Conservation (phyloP, 2,113 vertebrate species). For the Agelaius phoeniceus region DNA sequence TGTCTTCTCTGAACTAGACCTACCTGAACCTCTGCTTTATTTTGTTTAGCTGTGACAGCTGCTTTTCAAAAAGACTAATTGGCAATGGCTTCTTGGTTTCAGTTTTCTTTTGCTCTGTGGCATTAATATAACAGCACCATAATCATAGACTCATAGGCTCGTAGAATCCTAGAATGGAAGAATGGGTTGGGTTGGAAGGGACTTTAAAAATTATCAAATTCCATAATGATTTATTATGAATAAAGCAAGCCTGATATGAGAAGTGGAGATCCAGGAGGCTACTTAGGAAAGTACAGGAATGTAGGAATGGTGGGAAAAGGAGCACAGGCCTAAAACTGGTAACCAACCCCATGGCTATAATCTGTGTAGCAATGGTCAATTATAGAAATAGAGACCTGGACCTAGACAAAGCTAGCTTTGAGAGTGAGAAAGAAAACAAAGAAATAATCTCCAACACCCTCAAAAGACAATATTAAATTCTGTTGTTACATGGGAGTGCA, state of each 20-base stretch:
- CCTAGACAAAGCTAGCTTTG: not conserved
- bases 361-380: not conserved
- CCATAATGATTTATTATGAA: too few species aligned
- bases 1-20: not conserved
- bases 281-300: not conserved
- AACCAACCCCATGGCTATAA: not conserved
- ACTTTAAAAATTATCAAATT: not conserved
- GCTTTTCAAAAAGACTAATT: not conserved
- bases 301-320: not conserved
- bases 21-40: not conserved
- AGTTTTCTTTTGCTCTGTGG: not conserved
- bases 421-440: not conserved
- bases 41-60: not conserved
- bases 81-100: not conserved
- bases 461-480: not conserved
- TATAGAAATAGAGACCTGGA: not conserved
- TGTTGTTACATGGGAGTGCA: not conserved
- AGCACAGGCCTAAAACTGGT: not conserved
- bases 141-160: not conserved
- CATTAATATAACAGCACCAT: not conserved
- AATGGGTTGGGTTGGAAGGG: not conserved
- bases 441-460: not conserved
- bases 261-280: not conserved
- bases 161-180: not conserved
- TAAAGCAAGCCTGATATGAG: not conserved